Conservation (phyloP, 2,113 vertebrate genomes). For the Aphelocoma coerulescens region DNA sequence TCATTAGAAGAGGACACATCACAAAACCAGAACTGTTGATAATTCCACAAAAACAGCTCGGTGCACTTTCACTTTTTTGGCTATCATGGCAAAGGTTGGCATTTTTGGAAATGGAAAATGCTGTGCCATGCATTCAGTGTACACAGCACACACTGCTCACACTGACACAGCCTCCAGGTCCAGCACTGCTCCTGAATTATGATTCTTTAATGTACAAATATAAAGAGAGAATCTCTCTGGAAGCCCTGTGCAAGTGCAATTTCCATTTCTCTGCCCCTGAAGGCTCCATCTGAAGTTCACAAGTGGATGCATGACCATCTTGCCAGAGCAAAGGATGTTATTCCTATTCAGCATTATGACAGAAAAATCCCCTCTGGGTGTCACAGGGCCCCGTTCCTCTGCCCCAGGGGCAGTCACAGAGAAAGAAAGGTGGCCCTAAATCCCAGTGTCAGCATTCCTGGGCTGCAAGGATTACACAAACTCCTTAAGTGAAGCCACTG, state of each 20-base stretch:
- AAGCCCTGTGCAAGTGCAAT: not conserved
- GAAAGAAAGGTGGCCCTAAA: not conserved
- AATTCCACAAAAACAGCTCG: not conserved
- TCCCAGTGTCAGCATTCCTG: not conserved
- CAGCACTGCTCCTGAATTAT: not conserved
- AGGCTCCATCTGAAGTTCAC: not conserved
- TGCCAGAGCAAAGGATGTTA: not conserved
- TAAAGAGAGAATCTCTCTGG: not conserved
- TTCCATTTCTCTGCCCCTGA: not conserved
- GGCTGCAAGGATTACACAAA: not conserved
- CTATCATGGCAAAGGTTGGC: not conserved
- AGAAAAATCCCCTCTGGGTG: not conserved
- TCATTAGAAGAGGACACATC: not conserved
- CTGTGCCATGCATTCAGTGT: rapidly evolving
- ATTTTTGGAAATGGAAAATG: not conserved
- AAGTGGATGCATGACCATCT: no score
- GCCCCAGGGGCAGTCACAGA: not conserved
- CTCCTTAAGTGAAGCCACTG: not conserved
- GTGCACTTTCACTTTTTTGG: not conserved
- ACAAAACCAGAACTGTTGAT: not conserved
- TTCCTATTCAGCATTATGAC: not conserved
- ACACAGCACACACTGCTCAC: not conserved
- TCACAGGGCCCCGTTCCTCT: not conserved
- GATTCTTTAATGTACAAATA: not conserved
- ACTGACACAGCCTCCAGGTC: not conserved